Conservation (phyloP, 2,113 vertebrate species). For the Cricetomys ansorgei region DNA sequence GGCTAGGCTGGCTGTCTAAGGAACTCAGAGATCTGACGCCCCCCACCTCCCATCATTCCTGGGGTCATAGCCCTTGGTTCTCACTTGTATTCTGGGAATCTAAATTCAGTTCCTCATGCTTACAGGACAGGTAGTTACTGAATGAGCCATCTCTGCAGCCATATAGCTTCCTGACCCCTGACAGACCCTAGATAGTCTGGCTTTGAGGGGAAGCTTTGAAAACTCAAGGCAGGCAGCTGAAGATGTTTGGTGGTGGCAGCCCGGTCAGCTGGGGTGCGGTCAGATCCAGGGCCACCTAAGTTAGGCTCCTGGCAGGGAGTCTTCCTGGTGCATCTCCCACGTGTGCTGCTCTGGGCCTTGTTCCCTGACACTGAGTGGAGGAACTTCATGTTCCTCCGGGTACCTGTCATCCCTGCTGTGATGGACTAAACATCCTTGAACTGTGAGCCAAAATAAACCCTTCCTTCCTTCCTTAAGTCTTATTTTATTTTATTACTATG, state of each 20-base stretch:
- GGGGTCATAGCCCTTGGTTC: no score
- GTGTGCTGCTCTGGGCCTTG: neutral
- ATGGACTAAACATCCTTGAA: neutral
- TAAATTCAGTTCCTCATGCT: neutral
- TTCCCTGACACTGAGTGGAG: no score
- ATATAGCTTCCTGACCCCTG: neutral
- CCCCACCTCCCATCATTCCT: no score
- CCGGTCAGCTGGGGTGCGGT: neutral
- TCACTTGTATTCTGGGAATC: neutral
- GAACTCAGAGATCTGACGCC: neutral
- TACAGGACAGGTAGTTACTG: neutral
- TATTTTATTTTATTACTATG: neutral
- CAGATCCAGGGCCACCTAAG: neutral
- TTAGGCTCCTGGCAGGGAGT: constrained; percentile 48
- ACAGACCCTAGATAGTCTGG: neutral
- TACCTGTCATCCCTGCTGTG: no score
- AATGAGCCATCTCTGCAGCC: neutral
- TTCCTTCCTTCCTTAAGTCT: neutral
- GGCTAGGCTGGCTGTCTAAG: neutral
- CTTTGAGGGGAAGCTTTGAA: constrained; percentile 54
- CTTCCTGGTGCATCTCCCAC: neutral
- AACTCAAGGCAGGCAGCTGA: constrained; percentile 27
- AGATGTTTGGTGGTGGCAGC: neutral
- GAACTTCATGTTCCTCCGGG: no score
- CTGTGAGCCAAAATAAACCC: neutral